Evolutionary conservation across 2,888 invertebrate genomes (phyloP), one percentile per base, ranked within the genome.

Genomic region (Calephelis perditalis): DNA sequence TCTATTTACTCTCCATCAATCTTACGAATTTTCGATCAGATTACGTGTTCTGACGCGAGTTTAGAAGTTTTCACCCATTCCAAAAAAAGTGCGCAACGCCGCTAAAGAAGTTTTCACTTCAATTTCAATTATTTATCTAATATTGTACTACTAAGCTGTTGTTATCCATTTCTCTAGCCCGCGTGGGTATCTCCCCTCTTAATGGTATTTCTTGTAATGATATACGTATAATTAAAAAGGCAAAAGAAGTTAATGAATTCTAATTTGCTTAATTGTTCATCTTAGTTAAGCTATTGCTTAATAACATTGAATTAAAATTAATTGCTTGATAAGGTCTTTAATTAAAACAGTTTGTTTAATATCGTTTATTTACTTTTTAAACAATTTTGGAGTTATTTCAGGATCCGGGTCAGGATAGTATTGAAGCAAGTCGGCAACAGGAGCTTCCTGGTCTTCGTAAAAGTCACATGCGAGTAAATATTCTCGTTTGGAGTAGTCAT

Each of bases 361-460:
- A 54, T 35, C 10, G 36, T 36, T 54, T 47, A 54, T 61, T 56
- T 57, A 57, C 26, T 58, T 65, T 62, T 71, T 70, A 74, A 65
- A 85, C 45, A 85, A 63, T 73, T 82, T 86, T 0, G 88, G 81
- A 10, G 74, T 76, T 37, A 84, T 84, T 77, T 87, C 88, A 7
- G 84, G 84, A 63, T 89, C 89, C 0, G 88, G 85, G 67, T 89
- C 88, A 4, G 87, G 86, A 70, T 90, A 90, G 61, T 89, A 90
- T 59, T 89, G 89, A 15, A 90, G 72, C 61, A 90, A 71, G 72
- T 89, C 87, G 4, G 90, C 90, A 3, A 89, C 87, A 7, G 89
- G 89, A 5, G 88, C 76, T 68, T 90, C 90, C 71, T 90, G 89
- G 57, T 90, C 90, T 73, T 90, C 89, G 65, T 87, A 90, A 70